Base-by-base conservation (phyloP, 2,888 invertebrate genomes). In the Acrobasis suavella region DNA sequence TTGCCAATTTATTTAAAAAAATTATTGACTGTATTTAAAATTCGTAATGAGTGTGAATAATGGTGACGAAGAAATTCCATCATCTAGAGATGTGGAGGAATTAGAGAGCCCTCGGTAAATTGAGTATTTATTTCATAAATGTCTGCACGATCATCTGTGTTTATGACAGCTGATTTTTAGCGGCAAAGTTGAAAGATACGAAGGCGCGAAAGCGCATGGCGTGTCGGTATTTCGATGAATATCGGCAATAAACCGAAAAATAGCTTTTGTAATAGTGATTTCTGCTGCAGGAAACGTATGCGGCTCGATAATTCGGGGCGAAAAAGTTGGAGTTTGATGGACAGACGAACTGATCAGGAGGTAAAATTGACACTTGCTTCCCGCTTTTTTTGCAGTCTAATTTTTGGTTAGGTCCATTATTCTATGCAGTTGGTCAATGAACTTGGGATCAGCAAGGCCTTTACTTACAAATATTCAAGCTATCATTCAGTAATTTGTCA, bases 111-210 rank as follows among this genome's bases (percentile, higher is more conserved):
- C 89, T 55, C 80, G 89, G 90, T 91, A 82, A 85, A 77, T 73
- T 32, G 14, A 51, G 15, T 55, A 64, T 69, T 69, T 71, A 32
- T 67, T 64, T 65, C 55, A 62, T 62, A 69, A 76, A 77, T 68
- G 22, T 60, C 69, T 55, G 52, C 58, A 64, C 37, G 64, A 66
- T 69, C 69, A 66, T 66, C 67, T 66, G 69, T 63, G 64, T 65
- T 65, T 59, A 62, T 86, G 91, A 91, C 91, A 92, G 91, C 91
- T 91, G 91, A 91, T 91, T 84, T 72, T 67, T 58, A 77, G 90
- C 91, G 91, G 84, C 82, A 91, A 90, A 91, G 86, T 88, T 73
- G 80, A 91, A 90, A 79, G 87, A 88, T 89, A 89, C 82, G 78
- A 90, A 89, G 82, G 63, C 66, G 62, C 58, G 58, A 59, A 62